Percentiles rank a stretch among this genome's conserved stretches.
These are phyloP conservation scores for Marmota monax DNA, from an alignment of 2,113 vertebrate species.

Conservation along the genomic window DNA sequence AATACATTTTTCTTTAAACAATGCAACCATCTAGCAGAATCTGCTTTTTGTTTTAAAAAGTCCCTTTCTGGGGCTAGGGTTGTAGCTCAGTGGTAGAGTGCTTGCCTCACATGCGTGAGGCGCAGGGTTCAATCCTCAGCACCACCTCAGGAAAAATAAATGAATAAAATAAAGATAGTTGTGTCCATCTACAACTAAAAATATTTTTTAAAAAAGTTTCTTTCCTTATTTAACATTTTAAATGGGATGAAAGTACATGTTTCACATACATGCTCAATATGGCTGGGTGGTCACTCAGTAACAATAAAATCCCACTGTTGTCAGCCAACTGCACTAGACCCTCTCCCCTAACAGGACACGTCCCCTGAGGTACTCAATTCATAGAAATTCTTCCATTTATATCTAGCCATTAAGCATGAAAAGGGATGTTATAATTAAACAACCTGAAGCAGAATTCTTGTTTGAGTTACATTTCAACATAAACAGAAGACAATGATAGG, in stretches of 20 bases:
- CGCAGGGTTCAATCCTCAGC: too few species aligned
- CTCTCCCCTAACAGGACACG: not conserved
- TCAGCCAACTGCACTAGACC: not conserved
- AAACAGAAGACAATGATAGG: conserved; percentile 22
- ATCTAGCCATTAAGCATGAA: not conserved
- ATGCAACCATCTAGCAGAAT: not conserved
- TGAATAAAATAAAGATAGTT: too few species aligned
- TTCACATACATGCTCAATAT: conserved; percentile 2
- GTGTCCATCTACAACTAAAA: too few species aligned
- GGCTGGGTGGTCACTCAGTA: not conserved
- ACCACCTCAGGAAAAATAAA: too few species aligned
- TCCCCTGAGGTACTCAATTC: not conserved
- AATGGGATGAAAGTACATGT: not conserved
- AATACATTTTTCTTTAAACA: conserved; percentile 36
- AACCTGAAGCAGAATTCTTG: conserved; percentile 26
- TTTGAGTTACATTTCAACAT: conserved; percentile 41
- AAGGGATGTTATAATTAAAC: not conserved
- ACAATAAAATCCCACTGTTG: not conserved
- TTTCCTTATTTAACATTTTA: conserved; percentile 12
- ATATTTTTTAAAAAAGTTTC: not conserved
- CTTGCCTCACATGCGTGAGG: too few species aligned
- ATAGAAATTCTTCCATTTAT: conserved; percentile 42
- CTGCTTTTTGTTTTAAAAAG: conserved; percentile 5
- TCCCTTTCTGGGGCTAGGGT: too few species aligned
- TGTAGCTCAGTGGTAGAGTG: too few species aligned